Percentiles rank a stretch among this genome's conserved stretches.
phyloP scores from a whole-genome alignment of 2,888 invertebrate genomes.

The Diaprepes abbreviatus region DNA sequence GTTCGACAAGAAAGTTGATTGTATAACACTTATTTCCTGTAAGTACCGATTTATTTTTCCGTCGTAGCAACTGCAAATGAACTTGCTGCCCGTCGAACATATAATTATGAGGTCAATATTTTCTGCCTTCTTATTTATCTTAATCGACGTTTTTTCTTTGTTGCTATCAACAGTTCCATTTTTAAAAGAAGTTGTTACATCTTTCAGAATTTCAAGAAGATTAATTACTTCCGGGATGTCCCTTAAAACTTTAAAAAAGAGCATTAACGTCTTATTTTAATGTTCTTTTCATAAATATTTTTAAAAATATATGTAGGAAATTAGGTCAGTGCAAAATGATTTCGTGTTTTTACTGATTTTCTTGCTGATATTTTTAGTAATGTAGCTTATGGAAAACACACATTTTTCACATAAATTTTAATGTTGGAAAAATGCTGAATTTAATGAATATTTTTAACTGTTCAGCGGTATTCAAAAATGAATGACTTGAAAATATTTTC shows the following conservation, averaged over 20 bases:
- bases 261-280: conserved; percentile 5
- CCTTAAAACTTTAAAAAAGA: conserved; percentile 1
- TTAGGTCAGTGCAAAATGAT: conserved; percentile 15
- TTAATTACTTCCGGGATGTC: neutral
- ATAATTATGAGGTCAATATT: too few relatives aligned
- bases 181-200: neutral
- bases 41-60: too few relatives aligned
- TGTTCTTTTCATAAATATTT: conserved; percentile 10
- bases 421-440: neutral
- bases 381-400: neutral
- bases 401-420: neutral
- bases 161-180: too few relatives aligned
- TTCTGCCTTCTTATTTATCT: too few relatives aligned
- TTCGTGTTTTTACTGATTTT: conserved; percentile 1
- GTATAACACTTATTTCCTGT: too few relatives aligned
- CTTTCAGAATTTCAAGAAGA: neutral
- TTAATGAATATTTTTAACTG: too few relatives aligned
- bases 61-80: too few relatives aligned
- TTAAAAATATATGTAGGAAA: conserved; percentile 4
- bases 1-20: too few relatives aligned
- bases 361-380: conserved; percentile 3
- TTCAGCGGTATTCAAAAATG: too few relatives aligned
- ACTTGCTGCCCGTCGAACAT: too few relatives aligned
- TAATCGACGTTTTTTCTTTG: too few relatives aligned
- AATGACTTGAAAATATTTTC: too few relatives aligned